Evolutionary conservation across 2,797 vertebrate genomes (phyloP), one percentile per base, ranked within the genome.

Genomic region (Aeoliscus strigatus): DNA sequence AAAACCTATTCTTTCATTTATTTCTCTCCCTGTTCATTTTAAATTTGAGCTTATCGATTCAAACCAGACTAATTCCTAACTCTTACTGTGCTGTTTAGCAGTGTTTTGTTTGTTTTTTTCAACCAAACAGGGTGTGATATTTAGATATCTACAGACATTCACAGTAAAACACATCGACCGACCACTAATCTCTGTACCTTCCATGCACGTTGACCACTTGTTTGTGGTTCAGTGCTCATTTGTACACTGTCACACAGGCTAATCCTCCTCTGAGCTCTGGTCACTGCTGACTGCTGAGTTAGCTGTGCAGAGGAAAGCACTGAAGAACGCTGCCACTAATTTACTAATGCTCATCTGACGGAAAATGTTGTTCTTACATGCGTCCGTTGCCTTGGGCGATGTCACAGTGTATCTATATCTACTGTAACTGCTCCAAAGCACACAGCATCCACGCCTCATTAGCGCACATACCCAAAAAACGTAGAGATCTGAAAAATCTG

Each of bases 161-260:
- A 21, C 18, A 3, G 18, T 3, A 21, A 21, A 21, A 21, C 18
- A 21, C 6, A 21, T 21, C 18, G 18, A 21, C 6, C 18, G 18
- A 21, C 3, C 18, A 21, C 18, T 21, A 21, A 21, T 21, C 18
- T 21, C 24, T 25, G 6, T 25, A 8, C 24, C 24, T 25, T 8
- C 6, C 24, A 9, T 6, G 24, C 2, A 25, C 9, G 5, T 9
- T 7, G 8, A 7, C 52, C 58, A 62, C 55, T 40, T 18, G 34
- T 48, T 64, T 69, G 60, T 66, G 46, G 64, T 71, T 66, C 71
- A 73, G 25, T 66, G 68, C 73, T 86, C 79, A 70, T 77, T 82
- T 78, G 64, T 60, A 71, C 41, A 25, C 66, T 60, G 75, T 80
- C 79, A 61, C 40, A 62, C 71, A 25, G 32, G 69, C 29, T 86